Conservation (phyloP, 2,797 vertebrate species). For the Pangasius sanitwongsei region DNA sequence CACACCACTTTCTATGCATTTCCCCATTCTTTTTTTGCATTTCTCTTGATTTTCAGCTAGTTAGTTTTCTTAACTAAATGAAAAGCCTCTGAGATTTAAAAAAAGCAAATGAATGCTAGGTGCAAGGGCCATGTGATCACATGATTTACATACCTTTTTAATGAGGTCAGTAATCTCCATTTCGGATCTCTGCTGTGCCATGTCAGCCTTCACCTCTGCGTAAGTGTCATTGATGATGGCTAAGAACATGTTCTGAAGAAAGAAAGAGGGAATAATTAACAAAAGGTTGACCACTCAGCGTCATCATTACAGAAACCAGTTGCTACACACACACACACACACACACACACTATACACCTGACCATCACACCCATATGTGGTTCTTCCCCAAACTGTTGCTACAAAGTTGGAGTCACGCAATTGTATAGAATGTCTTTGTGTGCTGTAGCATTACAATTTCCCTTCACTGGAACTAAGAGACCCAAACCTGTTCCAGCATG, state of each 20-base stretch:
- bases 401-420: background rate
- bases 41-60: background rate
- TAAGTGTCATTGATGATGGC: slow-evolving; percentile 98
- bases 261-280: background rate
- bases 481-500: background rate
- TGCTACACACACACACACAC: too few species aligned
- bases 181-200: slow-evolving; percentile 94
- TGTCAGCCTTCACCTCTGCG: slow-evolving; percentile 94
- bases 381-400: background rate
- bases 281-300: background rate
- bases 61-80: background rate
- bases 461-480: background rate
- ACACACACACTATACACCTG: background rate
- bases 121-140: background rate
- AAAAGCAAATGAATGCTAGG: background rate
- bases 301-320: background rate
- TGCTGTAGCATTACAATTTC: background rate
- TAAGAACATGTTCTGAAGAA: slow-evolving; percentile 93
- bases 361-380: background rate
- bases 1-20: background rate
- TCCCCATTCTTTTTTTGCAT: background rate
- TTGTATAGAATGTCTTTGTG: background rate
- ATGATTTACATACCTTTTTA: slow-evolving; percentile 82
- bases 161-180: slow-evolving; percentile 97
- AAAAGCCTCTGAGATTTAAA: background rate